Evolutionary conservation across 2,113 vertebrate genomes (phyloP).

Genomic region (Lichenostomus cassidix): DNA sequence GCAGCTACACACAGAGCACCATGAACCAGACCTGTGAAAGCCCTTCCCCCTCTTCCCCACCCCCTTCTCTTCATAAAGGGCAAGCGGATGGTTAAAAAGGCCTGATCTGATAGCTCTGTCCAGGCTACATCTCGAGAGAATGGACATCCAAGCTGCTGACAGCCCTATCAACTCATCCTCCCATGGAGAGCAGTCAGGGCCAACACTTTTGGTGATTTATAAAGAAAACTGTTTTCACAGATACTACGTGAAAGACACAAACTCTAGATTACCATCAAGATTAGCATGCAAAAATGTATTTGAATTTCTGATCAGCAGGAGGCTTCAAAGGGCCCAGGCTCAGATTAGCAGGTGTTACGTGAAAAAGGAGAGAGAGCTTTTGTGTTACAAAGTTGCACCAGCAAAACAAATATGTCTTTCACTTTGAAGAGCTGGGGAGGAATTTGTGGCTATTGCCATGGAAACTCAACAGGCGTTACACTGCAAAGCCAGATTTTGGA

Average conservation of each 20-base stretch:
- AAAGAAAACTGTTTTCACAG: constrained; percentile 81
- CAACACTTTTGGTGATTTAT: constrained; percentile 19
- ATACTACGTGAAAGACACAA: constrained; percentile 79
- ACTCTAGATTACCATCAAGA: constrained; percentile 85
- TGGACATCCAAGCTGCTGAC: neutral
- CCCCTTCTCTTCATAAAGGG: neutral
- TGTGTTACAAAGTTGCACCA: constrained; percentile 84
- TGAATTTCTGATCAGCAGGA: constrained; percentile 88
- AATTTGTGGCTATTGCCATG: constrained; percentile 87
- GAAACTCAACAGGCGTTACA: constrained; percentile 79
- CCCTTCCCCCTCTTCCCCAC: neutral
- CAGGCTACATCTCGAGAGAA: neutral
- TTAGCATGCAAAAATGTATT: constrained; percentile 90
- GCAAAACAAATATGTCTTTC: constrained; percentile 96
- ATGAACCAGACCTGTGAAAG: neutral
- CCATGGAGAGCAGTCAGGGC: neutral
- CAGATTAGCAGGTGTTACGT: constrained; percentile 89
- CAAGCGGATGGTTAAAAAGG: neutral
- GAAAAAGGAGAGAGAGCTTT: constrained; percentile 80
- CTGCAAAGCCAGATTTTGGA: constrained; percentile 52
- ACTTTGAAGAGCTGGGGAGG: constrained; percentile 86
- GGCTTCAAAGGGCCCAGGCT: constrained; percentile 78
- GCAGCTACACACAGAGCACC: neutral
- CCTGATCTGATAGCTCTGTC: neutral
- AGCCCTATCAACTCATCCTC: neutral